Conservation (phyloP, 2,113 vertebrate species). For the Falco punctatus region DNA sequence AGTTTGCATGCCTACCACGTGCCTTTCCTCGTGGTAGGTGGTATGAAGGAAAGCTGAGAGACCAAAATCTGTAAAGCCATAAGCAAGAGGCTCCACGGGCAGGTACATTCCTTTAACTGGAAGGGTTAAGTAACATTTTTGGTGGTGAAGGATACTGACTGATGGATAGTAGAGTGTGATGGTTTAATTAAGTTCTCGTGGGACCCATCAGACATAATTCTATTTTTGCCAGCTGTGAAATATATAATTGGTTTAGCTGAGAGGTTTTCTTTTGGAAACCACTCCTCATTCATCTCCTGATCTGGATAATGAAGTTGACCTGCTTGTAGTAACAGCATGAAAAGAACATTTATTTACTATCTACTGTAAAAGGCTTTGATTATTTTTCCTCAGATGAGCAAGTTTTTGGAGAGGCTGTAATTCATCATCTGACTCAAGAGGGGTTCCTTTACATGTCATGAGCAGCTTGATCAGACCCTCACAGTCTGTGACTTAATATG, state of each 20-base stretch:
- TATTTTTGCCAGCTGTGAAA: neutral
- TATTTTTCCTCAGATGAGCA: conserved; percentile 29
- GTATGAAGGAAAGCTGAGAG: neutral
- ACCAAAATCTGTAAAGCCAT: neutral
- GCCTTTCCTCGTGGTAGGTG: neutral
- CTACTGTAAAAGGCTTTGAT: conserved; percentile 19
- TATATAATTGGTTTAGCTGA: neutral
- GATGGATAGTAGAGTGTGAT: neutral
- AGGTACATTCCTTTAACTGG: neutral
- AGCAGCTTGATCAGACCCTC: conserved; percentile 24
- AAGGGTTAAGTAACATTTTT: neutral
- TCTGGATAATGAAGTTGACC: neutral
- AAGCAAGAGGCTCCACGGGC: neutral
- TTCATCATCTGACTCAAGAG: neutral
- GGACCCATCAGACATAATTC: neutral
- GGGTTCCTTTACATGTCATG: neutral
- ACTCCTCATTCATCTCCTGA: neutral
- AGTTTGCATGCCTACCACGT: neutral
- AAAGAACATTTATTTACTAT: conserved; percentile 29
- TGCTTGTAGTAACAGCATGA: conserved; percentile 9
- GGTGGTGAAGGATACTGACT: neutral
- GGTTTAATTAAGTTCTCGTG: neutral
- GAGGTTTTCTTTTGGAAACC: neutral
- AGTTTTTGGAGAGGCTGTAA: conserved; percentile 3
- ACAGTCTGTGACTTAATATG: neutral